Evolutionary conservation across 2,797 vertebrate genomes (phyloP).

Genomic region (Urosaurus nigricauda): DNA sequence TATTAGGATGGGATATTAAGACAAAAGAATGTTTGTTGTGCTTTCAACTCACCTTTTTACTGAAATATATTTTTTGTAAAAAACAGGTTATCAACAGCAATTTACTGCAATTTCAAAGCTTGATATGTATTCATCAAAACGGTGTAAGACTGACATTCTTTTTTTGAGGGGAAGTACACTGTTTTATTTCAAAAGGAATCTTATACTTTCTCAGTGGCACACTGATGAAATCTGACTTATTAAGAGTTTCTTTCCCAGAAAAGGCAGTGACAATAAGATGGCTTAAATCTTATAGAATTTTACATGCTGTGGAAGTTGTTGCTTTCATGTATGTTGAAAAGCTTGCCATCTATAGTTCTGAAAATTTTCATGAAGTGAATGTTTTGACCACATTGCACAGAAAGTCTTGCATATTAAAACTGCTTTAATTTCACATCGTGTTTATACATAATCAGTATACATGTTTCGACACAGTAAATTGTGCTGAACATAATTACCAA

Average conservation of each 20-base stretch:
- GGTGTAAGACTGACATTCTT: background rate
- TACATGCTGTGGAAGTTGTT: background rate
- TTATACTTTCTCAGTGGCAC: background rate
- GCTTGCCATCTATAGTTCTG: background rate
- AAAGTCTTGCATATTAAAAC: conserved; percentile 58
- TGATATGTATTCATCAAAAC: background rate
- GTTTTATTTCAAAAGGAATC: background rate
- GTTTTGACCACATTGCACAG: conserved; percentile 20
- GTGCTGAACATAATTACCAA: conserved; percentile 62
- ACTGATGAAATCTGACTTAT: background rate
- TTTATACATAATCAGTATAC: conserved; percentile 69
- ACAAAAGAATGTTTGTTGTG: background rate
- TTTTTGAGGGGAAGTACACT: background rate
- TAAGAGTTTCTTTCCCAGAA: background rate
- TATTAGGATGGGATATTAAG: background rate
- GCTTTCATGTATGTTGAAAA: background rate
- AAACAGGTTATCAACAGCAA: background rate
- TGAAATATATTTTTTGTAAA: background rate
- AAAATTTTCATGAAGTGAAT: background rate
- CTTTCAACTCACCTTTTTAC: background rate
- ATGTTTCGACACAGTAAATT: conserved; percentile 53
- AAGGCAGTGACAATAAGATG: background rate
- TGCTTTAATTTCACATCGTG: conserved; percentile 73
- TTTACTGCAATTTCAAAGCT: background rate
- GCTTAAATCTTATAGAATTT: background rate